Evolutionary conservation across 1,140 invertebrate genomes (phyloP).

Genomic region (Sarcophaga peregrina): DNA sequence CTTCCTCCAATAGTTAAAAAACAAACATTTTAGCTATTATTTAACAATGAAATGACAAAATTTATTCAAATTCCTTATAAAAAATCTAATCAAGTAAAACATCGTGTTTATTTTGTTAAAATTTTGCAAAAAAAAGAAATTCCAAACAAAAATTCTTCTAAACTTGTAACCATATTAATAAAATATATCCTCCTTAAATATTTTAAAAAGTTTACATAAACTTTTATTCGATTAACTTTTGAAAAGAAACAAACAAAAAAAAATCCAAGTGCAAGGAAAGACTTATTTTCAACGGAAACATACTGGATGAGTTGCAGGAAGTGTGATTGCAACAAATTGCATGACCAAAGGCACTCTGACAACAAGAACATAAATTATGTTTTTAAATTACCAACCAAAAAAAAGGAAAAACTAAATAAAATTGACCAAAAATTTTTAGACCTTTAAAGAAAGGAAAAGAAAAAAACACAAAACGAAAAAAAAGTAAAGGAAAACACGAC

Average conservation of each 20-base stretch:
- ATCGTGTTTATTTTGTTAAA: no score
- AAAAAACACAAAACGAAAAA: neutral
- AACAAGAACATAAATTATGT: neutral
- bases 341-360: neutral
- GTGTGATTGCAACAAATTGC: constrained; percentile 4
- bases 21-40: no score
- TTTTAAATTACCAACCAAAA: neutral
- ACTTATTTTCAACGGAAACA: constrained; percentile 9
- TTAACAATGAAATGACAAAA: no score
- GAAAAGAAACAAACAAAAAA: neutral
- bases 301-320: neutral
- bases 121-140: no score
- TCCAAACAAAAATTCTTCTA: no score
- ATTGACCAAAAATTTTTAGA: neutral
- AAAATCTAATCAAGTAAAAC: no score
- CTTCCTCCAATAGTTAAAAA: no score
- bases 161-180: no score
- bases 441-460: neutral
- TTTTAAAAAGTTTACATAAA: no score
- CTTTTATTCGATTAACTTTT: no score
- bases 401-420: neutral
- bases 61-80: no score
- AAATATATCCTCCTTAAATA: no score
- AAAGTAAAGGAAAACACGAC: neutral
- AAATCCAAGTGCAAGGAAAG: neutral